A percentile compares a stretch with the other conserved stretches of the same genome.
Evolutionary conservation across 2,113 vertebrate species (phyloP).

Genomic region (Apteryx owenii): DNA sequence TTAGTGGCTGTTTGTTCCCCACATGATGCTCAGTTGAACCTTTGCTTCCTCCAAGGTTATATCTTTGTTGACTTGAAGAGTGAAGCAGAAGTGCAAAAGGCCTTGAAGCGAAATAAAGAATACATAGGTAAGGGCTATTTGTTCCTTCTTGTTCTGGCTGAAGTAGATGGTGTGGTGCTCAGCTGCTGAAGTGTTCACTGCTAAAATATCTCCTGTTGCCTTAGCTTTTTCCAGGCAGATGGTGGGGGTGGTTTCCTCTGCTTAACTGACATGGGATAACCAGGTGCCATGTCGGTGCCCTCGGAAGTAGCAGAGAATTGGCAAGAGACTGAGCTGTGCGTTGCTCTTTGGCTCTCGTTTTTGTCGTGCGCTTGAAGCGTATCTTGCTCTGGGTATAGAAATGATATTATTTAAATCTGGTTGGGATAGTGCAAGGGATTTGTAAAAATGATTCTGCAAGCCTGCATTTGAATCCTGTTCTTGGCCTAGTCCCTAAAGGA

Average conservation of each 20-base stretch:
- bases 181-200: slow-evolving; percentile 21
- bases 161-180: background rate
- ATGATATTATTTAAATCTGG: rapidly evolving
- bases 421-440: background rate
- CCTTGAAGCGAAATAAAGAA: slow-evolving; percentile 89
- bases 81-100: slow-evolving; percentile 87
- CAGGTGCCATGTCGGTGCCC: background rate
- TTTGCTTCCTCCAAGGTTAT: slow-evolving; percentile 81
- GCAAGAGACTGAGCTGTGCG: background rate
- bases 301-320: background rate
- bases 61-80: slow-evolving; percentile 91
- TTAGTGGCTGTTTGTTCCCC: background rate
- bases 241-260: background rate
- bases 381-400: background rate
- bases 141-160: background rate
- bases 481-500: background rate
- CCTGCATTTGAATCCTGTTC: background rate
- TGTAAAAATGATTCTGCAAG: background rate
- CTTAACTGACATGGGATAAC: rapidly evolving
- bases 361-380: rapidly evolving
- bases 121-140: slow-evolving; percentile 87
- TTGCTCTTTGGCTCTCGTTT: background rate
- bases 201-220: background rate
- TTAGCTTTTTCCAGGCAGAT: background rate
- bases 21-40: background rate